Evolutionary conservation across 2,113 vertebrate genomes (phyloP).

Genomic region (Gallinago paraguaiae): DNA sequence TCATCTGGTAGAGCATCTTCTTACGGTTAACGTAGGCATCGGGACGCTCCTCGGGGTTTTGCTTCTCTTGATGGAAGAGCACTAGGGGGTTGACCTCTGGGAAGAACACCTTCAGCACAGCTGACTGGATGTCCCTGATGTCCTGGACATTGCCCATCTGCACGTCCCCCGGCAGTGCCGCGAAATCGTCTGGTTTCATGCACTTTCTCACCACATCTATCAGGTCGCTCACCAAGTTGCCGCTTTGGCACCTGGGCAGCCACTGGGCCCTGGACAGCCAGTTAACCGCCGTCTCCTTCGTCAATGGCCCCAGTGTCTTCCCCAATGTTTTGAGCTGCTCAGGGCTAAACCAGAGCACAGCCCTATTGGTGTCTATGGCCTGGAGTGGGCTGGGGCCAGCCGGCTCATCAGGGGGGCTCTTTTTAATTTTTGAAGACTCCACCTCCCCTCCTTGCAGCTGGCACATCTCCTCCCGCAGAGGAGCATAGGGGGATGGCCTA

Average conservation of each 20-base stretch:
- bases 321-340: conserved; percentile 58
- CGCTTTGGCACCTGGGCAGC: conserved; percentile 33
- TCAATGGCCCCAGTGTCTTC: conserved; percentile 49
- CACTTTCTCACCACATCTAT: conserved; percentile 59
- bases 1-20: conserved; percentile 66
- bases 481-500: not conserved
- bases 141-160: conserved; percentile 62
- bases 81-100: conserved; percentile 66
- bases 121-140: conserved; percentile 5
- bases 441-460: not conserved
- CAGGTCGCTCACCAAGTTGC: conserved; percentile 33
- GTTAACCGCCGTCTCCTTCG: conserved; percentile 46
- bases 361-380: conserved; percentile 40
- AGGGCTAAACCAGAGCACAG: conserved; percentile 38
- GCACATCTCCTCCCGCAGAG: not conserved
- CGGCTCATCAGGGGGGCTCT: not conserved
- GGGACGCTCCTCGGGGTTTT: conserved; percentile 42
- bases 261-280: conserved; percentile 53
- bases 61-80: conserved; percentile 66
- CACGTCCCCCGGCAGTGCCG: not conserved
- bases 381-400: not conserved
- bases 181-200: conserved; percentile 36
- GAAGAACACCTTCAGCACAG: conserved; percentile 52
- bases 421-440: conserved; percentile 11
- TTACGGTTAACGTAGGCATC: conserved; percentile 59